phyloP scores from a whole-genome alignment of 2,113 vertebrate genomes.

The Xerus inauris region DNA sequence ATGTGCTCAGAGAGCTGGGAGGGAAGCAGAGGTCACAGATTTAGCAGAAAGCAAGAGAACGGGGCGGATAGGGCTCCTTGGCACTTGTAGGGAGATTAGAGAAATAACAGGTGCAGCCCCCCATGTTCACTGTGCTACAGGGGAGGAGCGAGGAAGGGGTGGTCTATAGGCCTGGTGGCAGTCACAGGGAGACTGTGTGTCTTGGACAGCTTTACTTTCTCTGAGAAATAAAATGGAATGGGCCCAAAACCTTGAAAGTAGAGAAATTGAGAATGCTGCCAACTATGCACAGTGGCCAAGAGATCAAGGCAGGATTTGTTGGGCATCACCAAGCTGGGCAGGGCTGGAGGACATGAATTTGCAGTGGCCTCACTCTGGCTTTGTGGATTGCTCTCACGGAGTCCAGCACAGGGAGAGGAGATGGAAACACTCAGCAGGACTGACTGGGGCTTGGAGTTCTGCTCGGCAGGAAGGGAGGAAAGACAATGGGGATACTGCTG shows the following conservation, averaged over 20 bases:
- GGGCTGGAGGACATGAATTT: background rate
- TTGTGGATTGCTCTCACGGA: background rate
- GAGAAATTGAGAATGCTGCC: background rate
- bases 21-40: background rate
- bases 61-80: background rate
- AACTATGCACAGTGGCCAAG: background rate
- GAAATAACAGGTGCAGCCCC: background rate
- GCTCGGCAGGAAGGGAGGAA: background rate
- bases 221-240: background rate
- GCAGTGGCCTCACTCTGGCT: background rate
- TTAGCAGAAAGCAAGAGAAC: background rate
- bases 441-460: background rate
- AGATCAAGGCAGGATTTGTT: background rate
- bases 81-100: background rate
- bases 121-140: background rate
- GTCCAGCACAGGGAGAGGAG: background rate
- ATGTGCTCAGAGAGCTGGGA: background rate
- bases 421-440: background rate
- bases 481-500: background rate
- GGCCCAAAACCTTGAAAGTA: background rate
- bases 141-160: background rate
- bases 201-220: background rate
- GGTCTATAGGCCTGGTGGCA: background rate
- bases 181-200: background rate
- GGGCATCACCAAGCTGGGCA: rapidly evolving